Evolutionary conservation across 1,140 invertebrate species (phyloP).

Genomic region (Cepaea nemoralis): DNA sequence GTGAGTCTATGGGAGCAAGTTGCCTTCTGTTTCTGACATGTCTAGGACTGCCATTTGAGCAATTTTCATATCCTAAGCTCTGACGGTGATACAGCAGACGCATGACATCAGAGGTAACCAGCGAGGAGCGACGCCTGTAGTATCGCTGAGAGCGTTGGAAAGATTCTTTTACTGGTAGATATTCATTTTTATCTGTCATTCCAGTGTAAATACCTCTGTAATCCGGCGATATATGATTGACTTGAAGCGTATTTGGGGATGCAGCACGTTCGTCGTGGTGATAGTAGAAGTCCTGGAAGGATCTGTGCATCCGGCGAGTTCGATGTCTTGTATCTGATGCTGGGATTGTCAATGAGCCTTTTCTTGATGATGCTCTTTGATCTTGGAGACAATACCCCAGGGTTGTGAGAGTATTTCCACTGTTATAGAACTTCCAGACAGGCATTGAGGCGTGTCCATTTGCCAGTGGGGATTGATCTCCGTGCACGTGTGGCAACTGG

Average conservation of each 20-base stretch:
- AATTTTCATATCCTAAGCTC: background rate
- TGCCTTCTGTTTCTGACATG: conserved; percentile 30
- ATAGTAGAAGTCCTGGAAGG: conserved; percentile 35
- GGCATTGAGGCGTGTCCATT: conserved; percentile 1
- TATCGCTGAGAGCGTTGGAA: conserved; percentile 52
- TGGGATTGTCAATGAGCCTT: conserved; percentile 38
- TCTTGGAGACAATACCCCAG: conserved; percentile 38
- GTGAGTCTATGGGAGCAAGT: conserved; percentile 23
- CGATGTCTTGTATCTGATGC: background rate
- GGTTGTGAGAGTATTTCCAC: background rate
- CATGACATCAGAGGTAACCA: conserved; percentile 44
- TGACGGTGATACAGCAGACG: conserved; percentile 4
- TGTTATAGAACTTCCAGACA: background rate
- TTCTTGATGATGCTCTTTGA: background rate
- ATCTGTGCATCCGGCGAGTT: conserved; percentile 24
- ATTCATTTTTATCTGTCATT: conserved; percentile 47
- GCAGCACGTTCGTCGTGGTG: background rate
- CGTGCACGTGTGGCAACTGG: conserved; percentile 38
- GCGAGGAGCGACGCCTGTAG: conserved; percentile 60
- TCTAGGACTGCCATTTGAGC: conserved; percentile 18
- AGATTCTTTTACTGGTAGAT: conserved; percentile 44
- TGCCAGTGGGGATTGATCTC: conserved; percentile 2
- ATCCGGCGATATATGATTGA: conserved; percentile 21
- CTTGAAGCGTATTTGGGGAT: conserved; percentile 19
- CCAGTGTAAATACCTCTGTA: conserved; percentile 37